Conservation (phyloP, 2,888 invertebrate species). For the Acrocyrtus sp. region DNA sequence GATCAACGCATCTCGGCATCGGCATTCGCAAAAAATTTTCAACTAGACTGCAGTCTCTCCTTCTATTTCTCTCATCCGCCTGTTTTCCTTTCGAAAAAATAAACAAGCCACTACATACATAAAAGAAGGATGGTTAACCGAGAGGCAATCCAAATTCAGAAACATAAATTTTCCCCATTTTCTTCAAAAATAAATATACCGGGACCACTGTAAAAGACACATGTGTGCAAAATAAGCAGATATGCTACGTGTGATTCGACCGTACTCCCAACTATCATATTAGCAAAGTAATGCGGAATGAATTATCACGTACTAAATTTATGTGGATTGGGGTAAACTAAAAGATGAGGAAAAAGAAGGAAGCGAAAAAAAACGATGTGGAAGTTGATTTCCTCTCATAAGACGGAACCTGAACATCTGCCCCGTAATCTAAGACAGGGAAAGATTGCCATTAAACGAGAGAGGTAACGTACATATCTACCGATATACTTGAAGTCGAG, state of each 20-base stretch:
- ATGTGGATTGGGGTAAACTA: neutral
- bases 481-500: too few species aligned
- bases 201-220: neutral
- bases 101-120: neutral
- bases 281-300: neutral
- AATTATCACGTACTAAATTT: slow-evolving; percentile 5
- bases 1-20: too few species aligned
- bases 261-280: neutral
- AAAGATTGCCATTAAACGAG: too few species aligned
- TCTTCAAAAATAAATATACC: too few species aligned
- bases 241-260: neutral
- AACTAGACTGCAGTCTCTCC: too few species aligned
- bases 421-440: too few species aligned
- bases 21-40: too few species aligned
- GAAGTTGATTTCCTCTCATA: neutral
- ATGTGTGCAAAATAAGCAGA: neutral
- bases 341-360: neutral
- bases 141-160: too few species aligned
- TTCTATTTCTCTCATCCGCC: too few species aligned
- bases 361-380: neutral
- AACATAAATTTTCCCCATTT: too few species aligned
- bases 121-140: neutral
- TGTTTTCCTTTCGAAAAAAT: neutral
- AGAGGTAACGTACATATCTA: too few species aligned
- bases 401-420: neutral